A percentile compares a stretch with the other conserved stretches of the same genome.
Evolutionary conservation across 2,888 invertebrate species (phyloP).

Genomic region (Rhingia rostrata): DNA sequence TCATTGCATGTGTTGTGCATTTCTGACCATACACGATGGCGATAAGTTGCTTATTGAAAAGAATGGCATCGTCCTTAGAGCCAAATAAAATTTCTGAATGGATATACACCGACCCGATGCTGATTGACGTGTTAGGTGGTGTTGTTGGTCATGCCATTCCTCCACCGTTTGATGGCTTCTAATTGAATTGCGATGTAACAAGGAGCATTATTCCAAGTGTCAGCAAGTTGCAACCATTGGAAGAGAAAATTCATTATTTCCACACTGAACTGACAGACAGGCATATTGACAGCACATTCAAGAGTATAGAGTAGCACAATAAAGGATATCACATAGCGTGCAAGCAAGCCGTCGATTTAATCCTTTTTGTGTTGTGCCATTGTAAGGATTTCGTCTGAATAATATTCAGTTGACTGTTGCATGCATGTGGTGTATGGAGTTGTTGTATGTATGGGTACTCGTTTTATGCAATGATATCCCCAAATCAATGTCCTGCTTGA

Average conservation of each 20-base stretch:
- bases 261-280: conserved; percentile 67
- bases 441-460: conserved; percentile 6
- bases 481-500: conserved; percentile 51
- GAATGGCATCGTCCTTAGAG: conserved; percentile 43
- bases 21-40: conserved; percentile 23
- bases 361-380: conserved; percentile 52
- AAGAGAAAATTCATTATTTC: conserved; percentile 71
- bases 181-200: conserved; percentile 73
- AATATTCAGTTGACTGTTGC: conserved; percentile 28
- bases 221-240: conserved; percentile 61
- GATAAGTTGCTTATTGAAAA: conserved; percentile 36
- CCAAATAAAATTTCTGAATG: conserved; percentile 61
- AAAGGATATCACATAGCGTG: conserved; percentile 43
- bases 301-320: conserved; percentile 6
- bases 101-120: not conserved
- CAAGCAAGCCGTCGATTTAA: conserved; percentile 44
- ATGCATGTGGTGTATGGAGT: conserved; percentile 6
- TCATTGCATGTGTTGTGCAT: conserved; percentile 52
- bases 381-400: conserved; percentile 22
- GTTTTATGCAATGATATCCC: not conserved
- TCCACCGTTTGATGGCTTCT: conserved; percentile 50
- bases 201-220: conserved; percentile 66
- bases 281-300: conserved; percentile 66
- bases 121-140: not conserved
- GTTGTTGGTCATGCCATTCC: not conserved